Percentiles rank a stretch among this genome's conserved stretches.
Evolutionary conservation across 2,113 vertebrate genomes (phyloP).

Genomic region (Pterocles gutturalis): DNA sequence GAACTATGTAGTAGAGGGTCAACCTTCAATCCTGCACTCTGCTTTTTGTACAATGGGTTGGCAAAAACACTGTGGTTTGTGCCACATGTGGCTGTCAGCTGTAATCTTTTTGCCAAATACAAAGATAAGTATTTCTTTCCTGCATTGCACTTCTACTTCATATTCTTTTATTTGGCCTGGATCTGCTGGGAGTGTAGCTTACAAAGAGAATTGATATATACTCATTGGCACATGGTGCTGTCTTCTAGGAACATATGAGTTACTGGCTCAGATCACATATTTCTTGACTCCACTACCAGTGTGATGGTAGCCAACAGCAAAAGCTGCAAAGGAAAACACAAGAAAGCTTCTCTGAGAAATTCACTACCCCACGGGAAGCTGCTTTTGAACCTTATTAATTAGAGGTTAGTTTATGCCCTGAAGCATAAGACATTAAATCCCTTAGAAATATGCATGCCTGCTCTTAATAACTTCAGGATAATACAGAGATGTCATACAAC

Average conservation of each 20-base stretch:
- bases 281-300: background rate
- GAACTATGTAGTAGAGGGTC: background rate
- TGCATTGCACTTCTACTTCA: background rate
- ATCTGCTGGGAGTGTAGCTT: background rate
- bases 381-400: conserved; percentile 52
- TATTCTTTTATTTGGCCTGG: background rate
- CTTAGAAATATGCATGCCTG: conserved; percentile 42
- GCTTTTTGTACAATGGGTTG: background rate
- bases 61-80: background rate
- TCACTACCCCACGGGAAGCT: background rate
- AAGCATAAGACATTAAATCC: conserved; percentile 29
- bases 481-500: conserved; percentile 7
- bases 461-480: background rate
- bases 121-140: background rate
- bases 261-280: background rate
- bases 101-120: background rate
- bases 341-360: conserved; percentile 18
- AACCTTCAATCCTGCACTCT: background rate
- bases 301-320: background rate
- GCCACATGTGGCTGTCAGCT: background rate
- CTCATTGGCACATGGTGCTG: background rate
- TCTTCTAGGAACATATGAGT: conserved; percentile 30
- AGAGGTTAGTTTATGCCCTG: conserved; percentile 31
- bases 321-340: background rate
- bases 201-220: background rate